Evolutionary conservation across 2,888 invertebrate species (phyloP).

Genomic region (Diloba caeruleocephala): DNA sequence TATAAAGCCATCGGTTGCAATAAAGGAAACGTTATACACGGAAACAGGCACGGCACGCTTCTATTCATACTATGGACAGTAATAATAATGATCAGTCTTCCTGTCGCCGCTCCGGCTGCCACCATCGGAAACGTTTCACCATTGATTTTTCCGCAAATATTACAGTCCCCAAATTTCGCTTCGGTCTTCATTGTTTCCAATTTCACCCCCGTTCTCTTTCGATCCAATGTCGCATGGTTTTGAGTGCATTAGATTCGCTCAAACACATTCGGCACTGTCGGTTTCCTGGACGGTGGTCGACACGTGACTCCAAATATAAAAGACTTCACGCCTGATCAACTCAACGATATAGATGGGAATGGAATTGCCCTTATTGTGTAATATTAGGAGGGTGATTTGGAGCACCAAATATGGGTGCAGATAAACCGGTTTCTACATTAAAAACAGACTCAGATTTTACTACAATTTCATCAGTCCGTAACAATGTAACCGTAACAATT

Average conservation of each 20-base stretch:
- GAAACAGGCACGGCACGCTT: conserved; percentile 74
- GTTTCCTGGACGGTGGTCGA: conserved; percentile 84
- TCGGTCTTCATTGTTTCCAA: conserved; percentile 64
- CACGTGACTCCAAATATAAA: conserved; percentile 87
- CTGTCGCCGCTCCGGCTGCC: conserved; percentile 73
- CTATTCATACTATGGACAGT: conserved; percentile 74
- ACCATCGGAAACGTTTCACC: conserved; percentile 82
- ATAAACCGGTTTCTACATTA: conserved; percentile 53
- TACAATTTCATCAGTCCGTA: conserved; percentile 4
- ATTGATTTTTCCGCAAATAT: conserved; percentile 89
- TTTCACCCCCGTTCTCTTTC: conserved; percentile 63
- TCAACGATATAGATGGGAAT: conserved; percentile 82
- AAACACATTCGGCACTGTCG: conserved; percentile 77
- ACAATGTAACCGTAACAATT: conserved; percentile 48
- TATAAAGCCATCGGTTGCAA: conserved; percentile 77
- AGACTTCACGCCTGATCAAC: conserved; percentile 86
- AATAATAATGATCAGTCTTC: conserved; percentile 86
- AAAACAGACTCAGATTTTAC: conserved; percentile 24
- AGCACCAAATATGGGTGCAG: conserved; percentile 54
- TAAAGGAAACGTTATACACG: conserved; percentile 72
- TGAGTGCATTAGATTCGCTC: conserved; percentile 87
- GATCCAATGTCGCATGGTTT: conserved; percentile 77
- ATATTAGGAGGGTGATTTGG: conserved; percentile 72
- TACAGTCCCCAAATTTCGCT: conserved; percentile 72
- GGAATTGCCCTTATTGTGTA: conserved; percentile 85